Percentiles rank a stretch among this genome's conserved stretches.
These are phyloP conservation scores for Frankliniella fusca DNA, from an alignment of 2,888 invertebrate species.

Conservation along the genomic window DNA sequence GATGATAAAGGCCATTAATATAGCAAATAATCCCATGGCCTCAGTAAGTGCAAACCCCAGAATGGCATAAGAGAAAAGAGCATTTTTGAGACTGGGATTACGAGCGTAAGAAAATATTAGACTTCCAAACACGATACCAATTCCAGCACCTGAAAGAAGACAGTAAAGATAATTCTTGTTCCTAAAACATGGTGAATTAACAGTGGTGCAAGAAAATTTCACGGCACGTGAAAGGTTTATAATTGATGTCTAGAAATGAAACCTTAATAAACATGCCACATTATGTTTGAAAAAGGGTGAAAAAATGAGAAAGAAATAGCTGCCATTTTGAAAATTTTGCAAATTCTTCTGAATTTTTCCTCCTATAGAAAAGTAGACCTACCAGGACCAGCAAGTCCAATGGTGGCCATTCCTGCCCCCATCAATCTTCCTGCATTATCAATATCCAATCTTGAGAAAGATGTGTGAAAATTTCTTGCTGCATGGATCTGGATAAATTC, in stretches of 20 bases:
- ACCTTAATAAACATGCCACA: no score
- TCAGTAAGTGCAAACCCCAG: not conserved
- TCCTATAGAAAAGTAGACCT: not conserved
- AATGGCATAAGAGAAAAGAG: constrained; percentile 8
- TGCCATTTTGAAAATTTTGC: no score
- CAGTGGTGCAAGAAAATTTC: no score
- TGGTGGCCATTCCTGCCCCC: not conserved
- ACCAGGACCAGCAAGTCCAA: not conserved
- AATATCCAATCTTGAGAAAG: not conserved
- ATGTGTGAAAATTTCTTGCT: not conserved
- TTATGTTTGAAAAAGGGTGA: no score
- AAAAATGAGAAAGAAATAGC: no score
- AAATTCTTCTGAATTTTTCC: not conserved
- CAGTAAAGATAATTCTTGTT: not conserved
- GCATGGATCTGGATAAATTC: not conserved
- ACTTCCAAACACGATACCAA: constrained; percentile 1
- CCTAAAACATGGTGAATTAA: not conserved
- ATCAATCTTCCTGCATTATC: not conserved
- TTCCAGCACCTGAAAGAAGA: not conserved
- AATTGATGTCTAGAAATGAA: no score
- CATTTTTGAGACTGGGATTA: not conserved
- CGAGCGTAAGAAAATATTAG: constrained; percentile 2
- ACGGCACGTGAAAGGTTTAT: no score
- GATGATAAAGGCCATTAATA: constrained; percentile 3
- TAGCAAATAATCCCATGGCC: not conserved